Conservation (phyloP, 2,113 vertebrate genomes). For the Lates calcarifer region DNA sequence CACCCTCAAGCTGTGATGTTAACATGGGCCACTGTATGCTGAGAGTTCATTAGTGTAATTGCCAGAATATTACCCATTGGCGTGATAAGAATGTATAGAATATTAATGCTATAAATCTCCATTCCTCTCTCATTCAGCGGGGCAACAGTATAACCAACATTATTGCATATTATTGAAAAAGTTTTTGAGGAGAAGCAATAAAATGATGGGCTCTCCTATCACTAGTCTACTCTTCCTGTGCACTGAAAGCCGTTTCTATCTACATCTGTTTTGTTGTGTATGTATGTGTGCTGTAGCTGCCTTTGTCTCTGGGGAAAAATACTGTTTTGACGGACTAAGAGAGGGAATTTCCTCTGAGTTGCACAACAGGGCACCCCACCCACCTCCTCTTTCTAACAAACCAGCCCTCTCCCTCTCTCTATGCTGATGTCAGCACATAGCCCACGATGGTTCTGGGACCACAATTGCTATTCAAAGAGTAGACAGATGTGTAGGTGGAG, state of each 20-base stretch:
- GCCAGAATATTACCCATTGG: constrained; percentile 78
- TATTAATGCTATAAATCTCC: constrained; percentile 76
- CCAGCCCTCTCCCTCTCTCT: constrained; percentile 33
- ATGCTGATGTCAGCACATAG: constrained; percentile 77
- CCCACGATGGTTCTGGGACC: constrained; percentile 47
- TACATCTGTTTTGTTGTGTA: constrained; percentile 47
- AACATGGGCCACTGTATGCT: constrained; percentile 71
- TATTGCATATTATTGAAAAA: constrained; percentile 66
- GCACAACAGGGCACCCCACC: constrained; percentile 63
- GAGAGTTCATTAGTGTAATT: constrained; percentile 82
- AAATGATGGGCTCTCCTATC: constrained; percentile 37
- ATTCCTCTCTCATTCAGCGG: constrained; percentile 48
- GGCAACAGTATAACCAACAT: constrained; percentile 47
- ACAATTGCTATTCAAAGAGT: constrained; percentile 61
- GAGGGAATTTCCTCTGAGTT: constrained; percentile 75
- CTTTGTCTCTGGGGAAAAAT: constrained; percentile 64
- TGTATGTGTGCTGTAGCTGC: constrained; percentile 32
- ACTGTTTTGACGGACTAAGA: constrained; percentile 72
- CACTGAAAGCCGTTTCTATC: constrained; percentile 48
- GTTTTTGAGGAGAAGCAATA: constrained; percentile 43
- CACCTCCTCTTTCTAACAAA: constrained; percentile 45
- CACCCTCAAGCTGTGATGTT: constrained; percentile 76
- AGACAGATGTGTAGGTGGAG: constrained; percentile 54
- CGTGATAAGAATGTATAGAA: constrained; percentile 76
- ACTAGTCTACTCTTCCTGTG: constrained; percentile 6